Evolutionary conservation across 2,888 invertebrate species (phyloP).

Genomic region (Phytoseiulus persimilis): DNA sequence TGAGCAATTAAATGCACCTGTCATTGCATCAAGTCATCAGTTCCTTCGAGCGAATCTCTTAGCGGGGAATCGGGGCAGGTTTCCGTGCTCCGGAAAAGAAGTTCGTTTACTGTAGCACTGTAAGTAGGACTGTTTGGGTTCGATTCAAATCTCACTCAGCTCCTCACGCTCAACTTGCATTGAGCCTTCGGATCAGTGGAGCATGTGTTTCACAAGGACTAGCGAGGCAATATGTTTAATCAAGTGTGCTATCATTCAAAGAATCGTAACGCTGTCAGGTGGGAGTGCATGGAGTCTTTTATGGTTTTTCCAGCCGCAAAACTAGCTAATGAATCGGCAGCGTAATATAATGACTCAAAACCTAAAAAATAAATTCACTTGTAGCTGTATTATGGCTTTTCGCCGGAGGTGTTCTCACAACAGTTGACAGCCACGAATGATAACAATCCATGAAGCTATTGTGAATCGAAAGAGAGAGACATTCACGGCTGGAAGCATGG

Average conservation of each 20-base stretch:
- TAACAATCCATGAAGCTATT: too few species aligned
- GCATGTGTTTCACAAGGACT: too few species aligned
- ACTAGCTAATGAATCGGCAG: background rate
- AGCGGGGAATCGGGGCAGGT: background rate
- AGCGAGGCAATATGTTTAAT: background rate
- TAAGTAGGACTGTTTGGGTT: background rate
- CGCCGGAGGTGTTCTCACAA: too few species aligned
- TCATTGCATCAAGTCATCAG: too few species aligned
- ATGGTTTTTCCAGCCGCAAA: background rate
- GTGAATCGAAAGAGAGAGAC: too few species aligned
- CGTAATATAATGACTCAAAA: background rate
- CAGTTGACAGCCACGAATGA: too few species aligned
- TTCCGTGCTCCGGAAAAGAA: background rate
- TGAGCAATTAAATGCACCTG: too few species aligned
- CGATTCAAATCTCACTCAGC: background rate
- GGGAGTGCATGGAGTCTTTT: background rate
- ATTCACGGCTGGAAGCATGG: too few species aligned
- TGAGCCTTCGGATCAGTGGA: too few species aligned
- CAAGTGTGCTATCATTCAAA: background rate
- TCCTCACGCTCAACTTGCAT: background rate
- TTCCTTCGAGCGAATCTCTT: background rate
- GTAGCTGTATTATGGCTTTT: background rate
- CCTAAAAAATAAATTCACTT: background rate
- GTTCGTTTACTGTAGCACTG: background rate
- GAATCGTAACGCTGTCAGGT: background rate